Evolutionary conservation across 2,113 vertebrate species (phyloP).

Genomic region (Bambusicola thoracicus): DNA sequence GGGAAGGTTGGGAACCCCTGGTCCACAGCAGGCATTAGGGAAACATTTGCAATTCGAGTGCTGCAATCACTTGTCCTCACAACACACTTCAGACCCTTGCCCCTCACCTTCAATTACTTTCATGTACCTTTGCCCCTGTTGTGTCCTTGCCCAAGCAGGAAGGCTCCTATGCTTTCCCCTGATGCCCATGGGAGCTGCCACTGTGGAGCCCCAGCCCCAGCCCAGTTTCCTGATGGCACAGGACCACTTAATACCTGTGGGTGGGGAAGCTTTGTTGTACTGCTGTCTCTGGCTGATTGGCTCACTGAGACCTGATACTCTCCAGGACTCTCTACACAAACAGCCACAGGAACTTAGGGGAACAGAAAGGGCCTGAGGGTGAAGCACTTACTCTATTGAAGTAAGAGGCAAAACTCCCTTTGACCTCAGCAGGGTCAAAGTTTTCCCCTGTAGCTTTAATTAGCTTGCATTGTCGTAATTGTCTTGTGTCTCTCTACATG

Average conservation of each 20-base stretch:
- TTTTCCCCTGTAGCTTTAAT: constrained; percentile 60
- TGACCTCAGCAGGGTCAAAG: constrained; percentile 14
- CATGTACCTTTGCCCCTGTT: neutral
- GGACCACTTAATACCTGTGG: fast-evolving
- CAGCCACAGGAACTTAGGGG: neutral
- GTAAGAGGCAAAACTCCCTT: constrained; percentile 26
- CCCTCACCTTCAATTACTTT: neutral
- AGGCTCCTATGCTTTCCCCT: neutral
- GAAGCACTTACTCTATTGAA: constrained; percentile 35
- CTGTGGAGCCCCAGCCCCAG: neutral
- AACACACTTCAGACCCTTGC: neutral
- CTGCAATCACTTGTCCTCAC: neutral
- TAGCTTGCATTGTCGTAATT: constrained; percentile 1
- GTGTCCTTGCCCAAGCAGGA: fast-evolving
- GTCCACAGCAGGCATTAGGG: neutral
- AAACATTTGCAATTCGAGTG: neutral
- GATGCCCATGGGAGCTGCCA: neutral
- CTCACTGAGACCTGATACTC: constrained; percentile 38
- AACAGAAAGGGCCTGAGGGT: neutral
- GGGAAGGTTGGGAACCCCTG: neutral
- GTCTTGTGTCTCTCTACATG: neutral
- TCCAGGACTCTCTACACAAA: constrained; percentile 38
- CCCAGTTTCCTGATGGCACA: neutral
- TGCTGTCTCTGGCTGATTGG: constrained; percentile 8
- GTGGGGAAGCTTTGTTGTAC: neutral